Base-by-base conservation (phyloP, 2,888 invertebrate species). In the Coelopa pilipes region DNA sequence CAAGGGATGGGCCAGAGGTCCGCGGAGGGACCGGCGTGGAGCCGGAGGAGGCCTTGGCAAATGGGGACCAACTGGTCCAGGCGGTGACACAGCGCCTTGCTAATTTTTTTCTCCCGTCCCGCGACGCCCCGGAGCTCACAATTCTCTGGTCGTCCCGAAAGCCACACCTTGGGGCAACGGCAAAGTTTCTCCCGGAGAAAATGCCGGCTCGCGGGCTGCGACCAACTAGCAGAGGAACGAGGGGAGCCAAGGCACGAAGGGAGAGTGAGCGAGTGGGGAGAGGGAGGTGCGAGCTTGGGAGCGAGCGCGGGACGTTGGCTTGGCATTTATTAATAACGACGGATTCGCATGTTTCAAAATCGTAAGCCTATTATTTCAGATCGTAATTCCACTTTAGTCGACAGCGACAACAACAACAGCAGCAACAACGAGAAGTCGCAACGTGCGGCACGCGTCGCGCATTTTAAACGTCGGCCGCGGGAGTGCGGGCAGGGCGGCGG, bases 281-380 rank as follows among this genome's bases (percentile, higher is more conserved):
- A 60, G 45, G n/a, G n/a, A 24, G 24, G 24, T 11, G 34, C 2
- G 24, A 62, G 15, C 21, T 9, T 62, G 11, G 34, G 15, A 62
- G n/a, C 13, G 34, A 45, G 34, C 10, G n/a, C 12, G 34, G 57
- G 19, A n/a, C 7, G 34, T 62, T 34, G n/a, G 17, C 34, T 71
- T 71, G 50, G 34, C 71, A 45, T 71, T 71, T 71, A 63, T 71
- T 71, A 71, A 53, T 71, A 79, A 80, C 76, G 79, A 78, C 78
- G 76, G 76, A 77, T 78, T 80, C 77, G 80, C 79, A 80, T 80
- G 80, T 79, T 79, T 75, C 63, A 71, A 75, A 76, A 62, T 71
- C 78, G 78, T 78, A 79, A 79, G 76, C 76, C 77, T 75, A 76
- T 77, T 77, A 77, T 76, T 72, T 67, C 74, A 69, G 75, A 74